Percentiles rank a stretch among this genome's conserved stretches.
These are phyloP conservation scores for Plebejus melissa DNA, from an alignment of 2,888 invertebrate genomes.

Conservation along the genomic window DNA sequence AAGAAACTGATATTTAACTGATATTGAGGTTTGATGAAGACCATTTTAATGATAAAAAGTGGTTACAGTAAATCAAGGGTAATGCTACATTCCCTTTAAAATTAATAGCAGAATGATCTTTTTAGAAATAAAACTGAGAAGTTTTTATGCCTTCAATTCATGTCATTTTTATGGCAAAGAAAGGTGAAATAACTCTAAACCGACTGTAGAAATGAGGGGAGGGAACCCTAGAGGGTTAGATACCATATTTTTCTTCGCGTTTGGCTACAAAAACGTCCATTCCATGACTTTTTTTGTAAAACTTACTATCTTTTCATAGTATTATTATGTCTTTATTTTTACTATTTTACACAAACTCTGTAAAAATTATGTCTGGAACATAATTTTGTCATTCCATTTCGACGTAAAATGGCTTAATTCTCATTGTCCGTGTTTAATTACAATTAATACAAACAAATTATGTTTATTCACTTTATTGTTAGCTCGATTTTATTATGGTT, in stretches of 20 bases:
- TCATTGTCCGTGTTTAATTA: neutral
- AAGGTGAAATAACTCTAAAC: too few relatives aligned
- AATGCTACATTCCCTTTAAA: too few relatives aligned
- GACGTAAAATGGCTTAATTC: neutral
- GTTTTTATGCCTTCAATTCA: too few relatives aligned
- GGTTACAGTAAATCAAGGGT: too few relatives aligned
- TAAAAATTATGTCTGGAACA: neutral
- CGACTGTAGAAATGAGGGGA: neutral
- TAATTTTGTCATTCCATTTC: neutral
- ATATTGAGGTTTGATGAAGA: neutral
- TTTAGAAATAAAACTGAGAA: too few relatives aligned
- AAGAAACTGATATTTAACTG: conserved; percentile 68
- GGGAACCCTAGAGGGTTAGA: neutral
- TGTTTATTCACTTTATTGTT: neutral
- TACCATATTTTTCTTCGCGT: neutral
- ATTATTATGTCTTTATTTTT: neutral
- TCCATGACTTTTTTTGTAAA: neutral
- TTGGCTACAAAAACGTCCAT: neutral
- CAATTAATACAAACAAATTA: neutral
- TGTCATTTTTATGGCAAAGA: too few relatives aligned
- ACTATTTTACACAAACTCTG: too few relatives aligned
- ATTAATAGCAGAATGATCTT: too few relatives aligned
- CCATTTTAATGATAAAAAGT: neutral
- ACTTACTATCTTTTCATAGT: neutral
- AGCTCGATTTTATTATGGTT: neutral